Evolutionary conservation across 92 coral and sea anemone genomes (phyloP).

Genomic region (Paramuricea clavata): DNA sequence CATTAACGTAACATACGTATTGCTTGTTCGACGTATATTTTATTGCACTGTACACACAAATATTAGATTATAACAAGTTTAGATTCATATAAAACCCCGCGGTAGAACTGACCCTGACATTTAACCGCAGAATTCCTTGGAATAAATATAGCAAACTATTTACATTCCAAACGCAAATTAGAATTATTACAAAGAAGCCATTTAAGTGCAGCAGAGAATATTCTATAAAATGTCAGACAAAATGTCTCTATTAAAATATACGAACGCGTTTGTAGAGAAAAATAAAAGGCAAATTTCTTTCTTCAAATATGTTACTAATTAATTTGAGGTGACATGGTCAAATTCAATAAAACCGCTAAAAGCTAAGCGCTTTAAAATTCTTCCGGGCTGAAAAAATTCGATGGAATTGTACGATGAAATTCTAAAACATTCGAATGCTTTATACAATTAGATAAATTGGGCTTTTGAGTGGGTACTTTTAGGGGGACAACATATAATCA

Average conservation of each 20-base stretch:
- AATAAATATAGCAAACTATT: neutral
- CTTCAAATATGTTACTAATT: slow-evolving; percentile 20
- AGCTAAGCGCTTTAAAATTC: slow-evolving; percentile 23
- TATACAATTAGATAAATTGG: neutral
- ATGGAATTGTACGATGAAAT: neutral
- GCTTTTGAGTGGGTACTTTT: neutral
- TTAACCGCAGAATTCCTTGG: slow-evolving; percentile 4
- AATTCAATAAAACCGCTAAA: slow-evolving; percentile 32
- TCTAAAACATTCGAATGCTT: neutral
- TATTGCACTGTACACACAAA: slow-evolving; percentile 2
- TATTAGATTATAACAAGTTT: neutral
- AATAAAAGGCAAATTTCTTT: neutral
- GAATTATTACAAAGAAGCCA: neutral
- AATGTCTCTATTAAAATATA: neutral
- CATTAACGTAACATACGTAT: neutral
- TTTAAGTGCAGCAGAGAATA: neutral
- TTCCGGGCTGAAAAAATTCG: neutral
- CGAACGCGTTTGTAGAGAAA: neutral
- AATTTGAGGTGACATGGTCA: slow-evolving; percentile 33
- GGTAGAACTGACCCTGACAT: neutral
- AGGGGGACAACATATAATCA: neutral
- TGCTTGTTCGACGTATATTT: neutral
- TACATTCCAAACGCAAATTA: neutral
- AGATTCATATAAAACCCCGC: neutral
- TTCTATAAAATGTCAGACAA: neutral